Conservation (phyloP, 2,888 invertebrate species). For the Busseola fusca region DNA sequence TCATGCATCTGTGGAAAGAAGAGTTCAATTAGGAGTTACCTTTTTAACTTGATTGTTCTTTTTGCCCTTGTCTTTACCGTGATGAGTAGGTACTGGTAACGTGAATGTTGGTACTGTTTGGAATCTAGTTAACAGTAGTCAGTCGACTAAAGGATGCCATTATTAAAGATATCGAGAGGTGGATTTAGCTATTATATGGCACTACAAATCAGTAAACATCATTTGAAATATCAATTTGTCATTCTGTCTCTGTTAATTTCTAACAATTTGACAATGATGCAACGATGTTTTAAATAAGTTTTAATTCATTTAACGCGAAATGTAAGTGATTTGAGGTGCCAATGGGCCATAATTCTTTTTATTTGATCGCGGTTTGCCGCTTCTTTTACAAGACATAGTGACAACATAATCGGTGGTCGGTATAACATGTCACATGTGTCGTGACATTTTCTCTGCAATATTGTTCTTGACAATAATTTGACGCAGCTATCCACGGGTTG, state of each 20-base stretch:
- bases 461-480: constrained; percentile 19
- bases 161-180: neutral
- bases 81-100: neutral
- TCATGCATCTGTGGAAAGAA: constrained; percentile 91
- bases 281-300: neutral
- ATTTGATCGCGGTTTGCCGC: neutral
- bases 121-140: neutral
- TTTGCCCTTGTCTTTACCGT: neutral
- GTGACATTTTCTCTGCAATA: constrained; percentile 10
- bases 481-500: neutral
- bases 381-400: neutral
- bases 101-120: neutral
- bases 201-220: neutral
- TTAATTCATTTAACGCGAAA: neutral
- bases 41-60: neutral
- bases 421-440: neutral
- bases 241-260: neutral
- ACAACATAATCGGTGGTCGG: constrained; percentile 10
- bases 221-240: neutral
- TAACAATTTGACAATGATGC: neutral
- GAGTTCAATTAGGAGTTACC: neutral
- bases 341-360: neutral
- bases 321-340: neutral
- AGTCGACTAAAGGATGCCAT: no score
- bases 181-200: neutral